These are phyloP conservation scores for Platanista minor DNA, from an alignment of 2,113 vertebrate species.

Conservation along the genomic window DNA sequence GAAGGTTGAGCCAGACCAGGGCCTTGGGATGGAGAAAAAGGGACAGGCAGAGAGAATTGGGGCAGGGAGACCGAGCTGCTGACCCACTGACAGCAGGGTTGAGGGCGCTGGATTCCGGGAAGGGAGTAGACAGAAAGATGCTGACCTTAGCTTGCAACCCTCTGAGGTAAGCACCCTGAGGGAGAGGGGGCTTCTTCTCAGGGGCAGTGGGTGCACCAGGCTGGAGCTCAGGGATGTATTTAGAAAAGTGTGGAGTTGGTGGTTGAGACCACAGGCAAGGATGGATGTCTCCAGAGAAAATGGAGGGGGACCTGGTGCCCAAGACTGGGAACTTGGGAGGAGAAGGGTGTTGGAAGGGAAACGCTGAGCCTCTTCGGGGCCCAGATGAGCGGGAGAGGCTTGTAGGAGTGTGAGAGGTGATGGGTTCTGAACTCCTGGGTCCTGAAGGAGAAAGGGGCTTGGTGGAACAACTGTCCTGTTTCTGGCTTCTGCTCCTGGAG, in stretches of 20 bases:
- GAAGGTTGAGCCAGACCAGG: not conserved
- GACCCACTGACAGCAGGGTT: not conserved
- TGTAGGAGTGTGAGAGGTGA: not conserved
- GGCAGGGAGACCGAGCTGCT: not conserved
- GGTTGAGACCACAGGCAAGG: not conserved
- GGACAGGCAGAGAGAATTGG: not conserved
- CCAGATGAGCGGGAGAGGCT: not conserved
- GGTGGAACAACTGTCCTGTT: fast-evolving
- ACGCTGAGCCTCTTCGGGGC: not conserved
- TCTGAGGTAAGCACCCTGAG: not conserved
- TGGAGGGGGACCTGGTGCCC: not conserved
- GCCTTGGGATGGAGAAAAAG: not conserved
- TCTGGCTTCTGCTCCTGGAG: not conserved
- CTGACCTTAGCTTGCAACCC: not conserved
- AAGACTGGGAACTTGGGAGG: not conserved
- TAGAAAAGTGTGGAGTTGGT: not conserved
- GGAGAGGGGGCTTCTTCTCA: not conserved
- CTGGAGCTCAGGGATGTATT: not conserved
- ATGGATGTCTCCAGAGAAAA: not conserved
- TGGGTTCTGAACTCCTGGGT: not conserved
- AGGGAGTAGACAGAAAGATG: not conserved
- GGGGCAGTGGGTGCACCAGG: not conserved
- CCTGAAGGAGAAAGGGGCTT: not conserved
- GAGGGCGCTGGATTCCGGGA: not conserved
- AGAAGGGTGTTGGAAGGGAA: not conserved